These are phyloP conservation scores for Tortricodes alternella DNA, from an alignment of 2,888 invertebrate genomes.

Conservation along the genomic window DNA sequence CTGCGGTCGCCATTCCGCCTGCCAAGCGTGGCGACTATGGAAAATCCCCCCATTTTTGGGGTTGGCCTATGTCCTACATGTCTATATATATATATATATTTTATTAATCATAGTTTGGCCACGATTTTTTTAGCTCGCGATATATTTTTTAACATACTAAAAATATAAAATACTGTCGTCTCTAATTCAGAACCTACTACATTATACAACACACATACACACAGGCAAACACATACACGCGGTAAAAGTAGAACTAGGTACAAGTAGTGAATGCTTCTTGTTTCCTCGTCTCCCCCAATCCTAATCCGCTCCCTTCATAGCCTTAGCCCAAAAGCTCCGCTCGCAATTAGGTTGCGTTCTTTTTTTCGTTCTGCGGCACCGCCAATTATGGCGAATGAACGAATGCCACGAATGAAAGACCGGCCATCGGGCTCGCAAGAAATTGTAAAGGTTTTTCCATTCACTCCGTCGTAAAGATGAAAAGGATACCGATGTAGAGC, in stretches of 20 bases:
- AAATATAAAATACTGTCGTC: too few relatives aligned
- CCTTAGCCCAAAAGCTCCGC: constrained; percentile 51
- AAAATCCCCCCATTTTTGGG: too few relatives aligned
- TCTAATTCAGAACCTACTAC: too few relatives aligned
- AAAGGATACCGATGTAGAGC: constrained; percentile 21
- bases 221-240: neutral
- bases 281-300: neutral
- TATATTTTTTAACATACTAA: too few relatives aligned
- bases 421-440: constrained; percentile 41
- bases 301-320: constrained; percentile 41
- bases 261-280: neutral
- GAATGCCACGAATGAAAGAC: constrained; percentile 47
- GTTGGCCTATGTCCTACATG: too few relatives aligned
- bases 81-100: too few relatives aligned
- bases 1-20: too few relatives aligned
- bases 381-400: constrained; percentile 35
- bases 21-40: too few relatives aligned
- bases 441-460: constrained; percentile 58
- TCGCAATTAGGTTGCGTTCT: constrained; percentile 63
- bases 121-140: too few relatives aligned
- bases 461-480: constrained; percentile 38
- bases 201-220: too few relatives aligned
- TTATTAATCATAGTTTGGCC: too few relatives aligned
- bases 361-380: constrained; percentile 49
- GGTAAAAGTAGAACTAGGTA: neutral